Evolutionary conservation across 2,888 invertebrate genomes (phyloP).

Genomic region (Pseudococcus viburni): DNA sequence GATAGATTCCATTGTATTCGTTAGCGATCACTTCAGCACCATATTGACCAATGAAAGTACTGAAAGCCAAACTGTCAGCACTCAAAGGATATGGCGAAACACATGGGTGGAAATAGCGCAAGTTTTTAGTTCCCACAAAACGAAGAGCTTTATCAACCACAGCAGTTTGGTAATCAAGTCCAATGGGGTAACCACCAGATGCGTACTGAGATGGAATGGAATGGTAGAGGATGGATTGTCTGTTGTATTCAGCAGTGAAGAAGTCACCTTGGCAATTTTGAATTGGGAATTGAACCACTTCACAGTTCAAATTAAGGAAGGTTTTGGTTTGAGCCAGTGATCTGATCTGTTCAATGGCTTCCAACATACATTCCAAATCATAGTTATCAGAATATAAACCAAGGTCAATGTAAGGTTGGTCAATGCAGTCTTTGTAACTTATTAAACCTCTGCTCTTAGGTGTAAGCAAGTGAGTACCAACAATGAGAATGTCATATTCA

Average conservation of each 20-base stretch:
- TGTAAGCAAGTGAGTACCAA: neutral
- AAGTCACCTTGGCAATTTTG: neutral
- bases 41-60: neutral
- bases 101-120: neutral
- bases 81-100: constrained; percentile 31
- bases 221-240: neutral
- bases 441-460: constrained; percentile 37
- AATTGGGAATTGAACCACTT: constrained; percentile 48
- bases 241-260: constrained; percentile 42
- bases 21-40: neutral
- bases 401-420: constrained; percentile 1
- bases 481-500: constrained; percentile 19
- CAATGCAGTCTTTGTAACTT: constrained; percentile 3
- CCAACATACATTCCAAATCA: constrained; percentile 31
- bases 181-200: neutral
- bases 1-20: neutral
- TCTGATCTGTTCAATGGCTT: constrained; percentile 3
- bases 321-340: constrained; percentile 9
- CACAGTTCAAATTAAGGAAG: constrained; percentile 24
- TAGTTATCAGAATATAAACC: constrained; percentile 7
- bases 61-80: constrained; percentile 32
- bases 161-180: neutral
- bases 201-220: neutral
- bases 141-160: constrained; percentile 14
- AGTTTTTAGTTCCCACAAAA: constrained; percentile 5